Base-by-base conservation (phyloP, 1,140 invertebrate species). In the Euura saliciscinereae region DNA sequence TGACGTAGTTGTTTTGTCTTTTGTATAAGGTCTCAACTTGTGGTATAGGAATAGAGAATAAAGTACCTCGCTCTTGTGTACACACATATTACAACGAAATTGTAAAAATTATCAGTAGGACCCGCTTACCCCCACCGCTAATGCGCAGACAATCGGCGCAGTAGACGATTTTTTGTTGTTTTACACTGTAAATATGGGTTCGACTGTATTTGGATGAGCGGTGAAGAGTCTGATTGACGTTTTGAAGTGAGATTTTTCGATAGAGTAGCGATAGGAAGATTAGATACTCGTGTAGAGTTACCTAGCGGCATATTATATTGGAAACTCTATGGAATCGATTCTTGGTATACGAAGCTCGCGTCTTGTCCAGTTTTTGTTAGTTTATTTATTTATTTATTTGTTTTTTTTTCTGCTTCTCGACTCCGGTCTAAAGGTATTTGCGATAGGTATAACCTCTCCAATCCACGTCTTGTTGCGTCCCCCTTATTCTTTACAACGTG, bases 1-100 rank as follows among this genome's bases (percentile, higher is more conserved):
- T 83, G 79, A 76, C 76, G 76, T 72, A 77, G 83, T 84, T 82
- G 83, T 86, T 85, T 84, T 83, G 80, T 74, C 83, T 84, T 84
- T 44, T 44, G 84, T 82, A 82, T 59, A 83, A 28, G 28, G 28
- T 28, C 28, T 28, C 80, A 82, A 77, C 79, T 81, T 59, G 13
- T 11, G 8, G 10, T n/a, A 6, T 28, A 28, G 28, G 28, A 28
- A 28, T 28, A 1, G 1, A 28, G 28, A 28, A 28, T 28, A 28
- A 28, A 28, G 28, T 28, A 28, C 28, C 1, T 28, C 28, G 28
- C 28, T 28, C 28, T 28, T 28, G 28, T 28, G 28, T 28, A 28
- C 28, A 28, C 28, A 28, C 28, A 28, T 28, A 28, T 28, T 28
- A 28, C 1, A 28, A 28, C 28, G 3, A 6, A 59, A 59, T 59